Percentiles rank a stretch among this genome's conserved stretches.
phyloP scores from a whole-genome alignment of 2,113 vertebrate genomes.

The Phylloscopus trochilus region DNA sequence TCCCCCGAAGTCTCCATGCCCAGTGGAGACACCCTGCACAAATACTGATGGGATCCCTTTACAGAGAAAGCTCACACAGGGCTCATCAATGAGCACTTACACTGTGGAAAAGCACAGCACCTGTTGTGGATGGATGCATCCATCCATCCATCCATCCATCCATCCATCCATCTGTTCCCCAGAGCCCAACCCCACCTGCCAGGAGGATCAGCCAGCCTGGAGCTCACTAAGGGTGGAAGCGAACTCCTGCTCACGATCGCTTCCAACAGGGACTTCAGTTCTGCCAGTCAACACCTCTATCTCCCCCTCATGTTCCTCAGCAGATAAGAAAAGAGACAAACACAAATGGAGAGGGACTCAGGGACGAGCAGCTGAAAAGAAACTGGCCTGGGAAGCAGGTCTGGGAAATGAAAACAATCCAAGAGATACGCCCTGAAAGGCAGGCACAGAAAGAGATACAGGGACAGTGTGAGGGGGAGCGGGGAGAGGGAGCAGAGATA shows the following conservation, averaged over 20 bases:
- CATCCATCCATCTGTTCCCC: background rate
- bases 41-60: background rate
- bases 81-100: background rate
- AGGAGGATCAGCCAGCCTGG: background rate
- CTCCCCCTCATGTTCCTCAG: background rate
- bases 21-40: background rate
- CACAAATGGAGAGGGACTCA: background rate
- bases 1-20: background rate
- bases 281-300: background rate
- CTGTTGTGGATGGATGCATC: background rate
- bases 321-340: background rate
- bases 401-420: background rate
- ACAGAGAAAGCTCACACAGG: rapidly evolving
- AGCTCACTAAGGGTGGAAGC: background rate
- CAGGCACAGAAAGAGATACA: background rate
- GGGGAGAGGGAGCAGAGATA: background rate
- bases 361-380: constrained; percentile 6
- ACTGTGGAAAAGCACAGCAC: background rate
- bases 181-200: too few species aligned
- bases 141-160: background rate
- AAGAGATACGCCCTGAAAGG: background rate
- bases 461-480: background rate
- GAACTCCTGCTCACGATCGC: background rate
- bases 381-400: background rate
- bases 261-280: background rate